Evolutionary conservation across 2,888 invertebrate species (phyloP).

Genomic region (Prionchulus punctatus): DNA sequence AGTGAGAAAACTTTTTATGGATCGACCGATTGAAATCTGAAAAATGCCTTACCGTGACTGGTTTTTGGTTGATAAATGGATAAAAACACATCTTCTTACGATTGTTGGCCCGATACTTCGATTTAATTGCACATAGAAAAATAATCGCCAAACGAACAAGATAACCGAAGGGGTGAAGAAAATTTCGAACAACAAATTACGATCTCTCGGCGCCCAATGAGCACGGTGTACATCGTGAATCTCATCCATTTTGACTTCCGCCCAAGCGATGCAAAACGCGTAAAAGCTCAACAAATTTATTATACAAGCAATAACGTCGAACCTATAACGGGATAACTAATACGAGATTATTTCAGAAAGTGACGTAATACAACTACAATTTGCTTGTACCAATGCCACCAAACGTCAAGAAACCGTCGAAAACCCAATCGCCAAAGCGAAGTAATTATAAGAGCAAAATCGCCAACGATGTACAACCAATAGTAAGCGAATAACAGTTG

Average conservation of each 20-base stretch:
- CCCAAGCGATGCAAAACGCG: constrained; percentile 10
- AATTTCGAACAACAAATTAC: constrained; percentile 20
- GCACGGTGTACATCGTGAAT: constrained; percentile 14
- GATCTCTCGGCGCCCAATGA: constrained; percentile 18
- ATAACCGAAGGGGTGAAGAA: constrained; percentile 21
- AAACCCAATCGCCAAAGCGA: constrained; percentile 15
- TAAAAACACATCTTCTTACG: no score
- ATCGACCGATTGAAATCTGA: constrained; percentile 26
- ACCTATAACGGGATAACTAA: constrained; percentile 15
- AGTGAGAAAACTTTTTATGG: constrained; percentile 20
- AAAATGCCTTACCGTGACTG: no score
- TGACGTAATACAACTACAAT: no score
- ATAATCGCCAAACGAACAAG: constrained; percentile 21
- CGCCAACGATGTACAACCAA: constrained; percentile 34
- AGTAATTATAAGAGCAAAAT: constrained; percentile 18
- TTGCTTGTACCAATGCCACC: constrained; percentile 27
- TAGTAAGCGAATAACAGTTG: constrained; percentile 12
- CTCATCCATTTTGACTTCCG: constrained; percentile 6
- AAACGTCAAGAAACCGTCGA: constrained; percentile 16
- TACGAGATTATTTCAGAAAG: no score
- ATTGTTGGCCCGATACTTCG: constrained; percentile 20
- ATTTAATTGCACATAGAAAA: constrained; percentile 23
- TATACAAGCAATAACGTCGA: constrained; percentile 17
- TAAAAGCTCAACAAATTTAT: constrained; percentile 14
- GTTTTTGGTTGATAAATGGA: no score